Base-by-base conservation (phyloP, 2,797 vertebrate species). In the Lithobates sylvaticus region DNA sequence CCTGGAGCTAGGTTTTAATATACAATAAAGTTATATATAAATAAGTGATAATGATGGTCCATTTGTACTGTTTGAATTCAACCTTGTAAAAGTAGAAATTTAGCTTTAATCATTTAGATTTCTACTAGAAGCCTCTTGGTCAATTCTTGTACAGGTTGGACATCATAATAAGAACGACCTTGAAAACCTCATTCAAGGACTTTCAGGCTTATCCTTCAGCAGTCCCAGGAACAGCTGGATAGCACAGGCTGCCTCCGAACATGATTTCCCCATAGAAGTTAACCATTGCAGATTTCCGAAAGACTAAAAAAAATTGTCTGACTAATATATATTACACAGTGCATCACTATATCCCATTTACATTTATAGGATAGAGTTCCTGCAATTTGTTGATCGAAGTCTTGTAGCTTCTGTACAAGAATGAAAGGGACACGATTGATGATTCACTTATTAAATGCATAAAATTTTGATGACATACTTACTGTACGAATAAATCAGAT, bases 401-500 rank as follows among this genome's bases (percentile, higher is more conserved):
- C 80, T 65, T 83, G 67, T 73, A 73, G 80, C 70, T 76, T 70
- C 42, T 73, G 65, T 67, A 36, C 79, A 27, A n/a, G 74, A 39
- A 54, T 54, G 27, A 50, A 67, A 36, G 74, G 58, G 27, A 32
- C 27, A 73, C 42, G 68, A 86, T 86, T 86, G 74, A 86, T 86
- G 79, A 83, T 86, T 86, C 85, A 86, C 85, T 86, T 86, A 86
- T 73, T 72, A 77, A 86, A 70, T 78, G 32, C 80, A 82, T 86
- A 78, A 83, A 73, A 83, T 67, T 78, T 87, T 87, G 85, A 87
- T 87, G 85, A 78, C 85, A 78, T 87, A 77, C 79, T 83, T 78
- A 87, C 80, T 72, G 50, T 78, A 83, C 58, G 58, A 78, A 83
- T 87, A 87, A 87, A 87, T 87, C 68, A 83, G 68, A 69, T 72